These are phyloP conservation scores for Aphis craccivora DNA, from an alignment of 1,140 invertebrate species.

Conservation along the genomic window DNA sequence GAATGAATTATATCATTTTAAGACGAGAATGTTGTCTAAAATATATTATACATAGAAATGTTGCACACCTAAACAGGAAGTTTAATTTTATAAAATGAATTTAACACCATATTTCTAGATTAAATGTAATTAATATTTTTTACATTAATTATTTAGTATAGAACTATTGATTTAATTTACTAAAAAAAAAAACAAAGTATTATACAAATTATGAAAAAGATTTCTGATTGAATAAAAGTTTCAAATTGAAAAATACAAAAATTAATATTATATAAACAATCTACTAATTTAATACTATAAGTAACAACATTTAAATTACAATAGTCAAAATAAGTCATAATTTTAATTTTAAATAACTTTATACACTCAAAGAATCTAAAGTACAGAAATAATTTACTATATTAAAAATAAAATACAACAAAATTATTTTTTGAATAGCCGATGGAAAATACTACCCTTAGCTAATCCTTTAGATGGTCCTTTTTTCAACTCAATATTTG, in stretches of 20 bases:
- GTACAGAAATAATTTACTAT: neutral
- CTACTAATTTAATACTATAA: neutral
- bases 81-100: neutral
- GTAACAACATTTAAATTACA: neutral
- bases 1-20: no score
- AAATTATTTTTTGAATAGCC: slow-evolving; percentile 34
- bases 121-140: neutral
- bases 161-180: neutral
- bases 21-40: no score
- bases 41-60: neutral
- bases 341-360: neutral
- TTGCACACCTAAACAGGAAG: neutral
- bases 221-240: neutral
- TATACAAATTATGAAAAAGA: neutral
- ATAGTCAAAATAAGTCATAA: neutral
- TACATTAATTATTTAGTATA: neutral
- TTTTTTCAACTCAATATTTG: slow-evolving; percentile 71
- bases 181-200: neutral
- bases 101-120: neutral
- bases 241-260: neutral
- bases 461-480: slow-evolving; percentile 71
- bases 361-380: neutral
- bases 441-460: slow-evolving; percentile 72
- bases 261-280: neutral
- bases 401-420: neutral